phyloP scores from a whole-genome alignment of 2,797 vertebrate species.

The Gallinago nigripennis region DNA sequence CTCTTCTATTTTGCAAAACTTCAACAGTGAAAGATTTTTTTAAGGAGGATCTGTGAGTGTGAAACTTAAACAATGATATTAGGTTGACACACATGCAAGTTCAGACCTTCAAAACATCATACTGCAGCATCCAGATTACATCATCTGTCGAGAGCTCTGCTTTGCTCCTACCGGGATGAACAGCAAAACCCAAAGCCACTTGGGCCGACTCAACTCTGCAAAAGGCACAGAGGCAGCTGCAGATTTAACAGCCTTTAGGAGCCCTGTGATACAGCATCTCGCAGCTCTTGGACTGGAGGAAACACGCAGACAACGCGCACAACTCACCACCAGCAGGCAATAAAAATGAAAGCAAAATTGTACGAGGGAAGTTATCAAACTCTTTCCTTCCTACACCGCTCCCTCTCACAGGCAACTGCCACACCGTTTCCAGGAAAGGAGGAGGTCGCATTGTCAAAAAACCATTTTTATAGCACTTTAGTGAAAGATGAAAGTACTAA shows the following conservation, averaged over 20 bases:
- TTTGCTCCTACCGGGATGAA: background rate
- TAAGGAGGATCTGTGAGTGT: background rate
- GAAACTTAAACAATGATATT: background rate
- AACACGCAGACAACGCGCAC: accelerated
- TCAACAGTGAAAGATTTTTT: background rate
- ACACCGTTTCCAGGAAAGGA: background rate
- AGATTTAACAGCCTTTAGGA: background rate
- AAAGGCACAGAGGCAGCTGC: background rate
- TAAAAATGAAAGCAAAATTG: slow-evolving; percentile 18
- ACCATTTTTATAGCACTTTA: background rate
- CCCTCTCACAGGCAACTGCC: background rate
- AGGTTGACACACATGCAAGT: background rate
- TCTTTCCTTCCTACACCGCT: background rate
- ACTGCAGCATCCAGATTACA: slow-evolving; percentile 19
- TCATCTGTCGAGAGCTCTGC: background rate
- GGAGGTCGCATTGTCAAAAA: background rate
- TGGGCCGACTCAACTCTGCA: background rate
- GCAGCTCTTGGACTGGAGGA: background rate
- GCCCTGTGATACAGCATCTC: background rate
- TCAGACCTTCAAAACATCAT: background rate
- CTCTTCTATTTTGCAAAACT: background rate
- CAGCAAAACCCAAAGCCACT: background rate
- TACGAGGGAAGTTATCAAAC: background rate
- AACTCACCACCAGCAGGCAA: background rate
- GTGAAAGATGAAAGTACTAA: background rate